A percentile compares a stretch with the other conserved stretches of the same genome.
Evolutionary conservation across 1,140 invertebrate genomes (phyloP).

Genomic region (Drosophila aff.): DNA sequence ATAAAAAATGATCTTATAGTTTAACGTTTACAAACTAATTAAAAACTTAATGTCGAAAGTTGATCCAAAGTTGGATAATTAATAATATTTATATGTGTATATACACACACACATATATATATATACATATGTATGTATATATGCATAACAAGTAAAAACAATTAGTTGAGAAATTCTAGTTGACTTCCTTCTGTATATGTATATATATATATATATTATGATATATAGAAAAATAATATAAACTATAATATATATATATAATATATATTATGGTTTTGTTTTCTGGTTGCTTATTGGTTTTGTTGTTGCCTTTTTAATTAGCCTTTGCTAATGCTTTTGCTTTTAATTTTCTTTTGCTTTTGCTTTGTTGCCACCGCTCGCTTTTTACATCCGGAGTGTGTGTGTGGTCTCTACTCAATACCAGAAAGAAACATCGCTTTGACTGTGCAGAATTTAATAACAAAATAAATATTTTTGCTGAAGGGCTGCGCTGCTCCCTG

Average conservation of each 20-base stretch:
- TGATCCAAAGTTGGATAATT: slow-evolving; percentile 38
- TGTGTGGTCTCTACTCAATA: too few relatives aligned
- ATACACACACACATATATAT: slow-evolving; percentile 12
- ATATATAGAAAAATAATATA: slow-evolving; percentile 5
- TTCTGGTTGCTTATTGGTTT: slow-evolving; percentile 23
- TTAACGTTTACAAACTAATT: slow-evolving; percentile 61
- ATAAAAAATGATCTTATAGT: slow-evolving; percentile 66
- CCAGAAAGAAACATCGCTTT: slow-evolving; percentile 19
- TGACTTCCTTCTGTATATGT: slow-evolving; percentile 9
- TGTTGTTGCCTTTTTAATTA: neutral
- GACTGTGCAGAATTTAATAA: slow-evolving; percentile 40
- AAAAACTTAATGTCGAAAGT: slow-evolving; percentile 69
- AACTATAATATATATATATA: slow-evolving; percentile 9
- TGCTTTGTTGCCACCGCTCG: neutral
- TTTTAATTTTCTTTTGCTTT: neutral
- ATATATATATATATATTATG: slow-evolving; percentile 12
- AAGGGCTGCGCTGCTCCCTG: neutral
- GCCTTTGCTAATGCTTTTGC: neutral
- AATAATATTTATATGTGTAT: slow-evolving; percentile 39
- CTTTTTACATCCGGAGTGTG: neutral
- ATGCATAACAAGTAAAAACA: slow-evolving; percentile 44
- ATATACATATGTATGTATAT: slow-evolving; percentile 30
- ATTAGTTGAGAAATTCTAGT: slow-evolving; percentile 41
- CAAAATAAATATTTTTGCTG: slow-evolving; percentile 25
- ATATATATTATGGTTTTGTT: slow-evolving; percentile 7